phyloP scores from a whole-genome alignment of 2,888 invertebrate species.

The Myopa tessellatipennis region DNA sequence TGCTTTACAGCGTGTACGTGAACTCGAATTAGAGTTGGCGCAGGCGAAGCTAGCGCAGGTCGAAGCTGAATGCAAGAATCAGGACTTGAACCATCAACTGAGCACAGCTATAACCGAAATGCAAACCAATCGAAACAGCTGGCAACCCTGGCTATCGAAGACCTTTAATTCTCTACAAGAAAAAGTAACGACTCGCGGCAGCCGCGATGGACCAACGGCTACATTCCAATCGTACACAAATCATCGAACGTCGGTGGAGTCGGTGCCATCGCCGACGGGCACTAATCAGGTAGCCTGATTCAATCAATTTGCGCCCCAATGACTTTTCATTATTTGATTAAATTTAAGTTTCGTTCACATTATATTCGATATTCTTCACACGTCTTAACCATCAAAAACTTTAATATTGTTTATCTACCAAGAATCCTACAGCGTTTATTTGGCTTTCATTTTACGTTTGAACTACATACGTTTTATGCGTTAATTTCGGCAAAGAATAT shows the following conservation, averaged over 20 bases:
- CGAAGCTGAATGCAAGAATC: slow-evolving; percentile 95
- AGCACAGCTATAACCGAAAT: slow-evolving; percentile 84
- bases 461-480: background rate
- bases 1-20: slow-evolving; percentile 76
- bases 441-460: no score
- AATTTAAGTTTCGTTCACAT: background rate
- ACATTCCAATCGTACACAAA: slow-evolving; percentile 68
- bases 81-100: slow-evolving; percentile 92
- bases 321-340: background rate
- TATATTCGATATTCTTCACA: background rate
- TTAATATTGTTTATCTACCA: no score
- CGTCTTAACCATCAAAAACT: no score
- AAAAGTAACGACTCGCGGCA: slow-evolving; percentile 63
- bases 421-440: no score
- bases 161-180: slow-evolving; percentile 74
- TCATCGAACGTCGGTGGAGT: slow-evolving; percentile 53
- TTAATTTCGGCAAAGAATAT: background rate
- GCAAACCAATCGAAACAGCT: slow-evolving; percentile 71
- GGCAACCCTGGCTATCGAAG: slow-evolving; percentile 95
- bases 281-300: slow-evolving; percentile 63
- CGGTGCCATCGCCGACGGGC: slow-evolving; percentile 61
- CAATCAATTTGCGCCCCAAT: background rate
- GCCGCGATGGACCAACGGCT: slow-evolving; percentile 54
- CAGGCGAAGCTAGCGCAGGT: slow-evolving; percentile 97
- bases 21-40: slow-evolving; percentile 94